Evolutionary conservation across 2,113 vertebrate genomes (phyloP), one percentile per base, ranked within the genome.

Genomic region (Ailurus styani): DNA sequence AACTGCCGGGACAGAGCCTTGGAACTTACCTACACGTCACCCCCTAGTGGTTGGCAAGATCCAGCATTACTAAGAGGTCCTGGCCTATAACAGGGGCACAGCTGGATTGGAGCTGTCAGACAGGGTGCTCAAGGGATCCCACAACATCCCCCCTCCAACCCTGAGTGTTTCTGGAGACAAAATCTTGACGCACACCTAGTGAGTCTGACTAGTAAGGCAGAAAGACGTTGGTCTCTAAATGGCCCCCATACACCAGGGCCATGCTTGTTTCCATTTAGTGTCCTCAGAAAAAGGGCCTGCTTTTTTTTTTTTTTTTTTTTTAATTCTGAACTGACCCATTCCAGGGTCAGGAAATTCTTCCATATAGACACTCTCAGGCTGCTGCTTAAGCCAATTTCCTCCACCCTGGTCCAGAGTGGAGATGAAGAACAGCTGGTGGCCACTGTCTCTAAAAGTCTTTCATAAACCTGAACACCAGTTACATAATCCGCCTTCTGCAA

Each of bases 371-470:
- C 54, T 72, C 93, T 82, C 52, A 37, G 93, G 88, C 93, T 77
- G 13, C 85, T 40, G 55, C 25, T 29, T 40, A 45, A 64, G 85
- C 87, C 85, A 91, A n/a, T 85, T 96, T 91, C 88, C 57, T 95
- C 82, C 57, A 89, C n/a, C 77, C 62, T 7, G 1, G 31, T 86
- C 77, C 91, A 85, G 70, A 81, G 68, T 2, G 52, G 34, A 94
- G 97, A 96, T 52, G 54, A 86, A 84, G n/a, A 93, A 79, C 96
- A 98, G 91, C 96, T 91, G 93, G 97, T 78, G 86, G 52, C 78
- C 93, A 90, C 82, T 7, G 12, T 62, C 57, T 75, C 60, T 12
- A 75, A 94, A 87, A 42, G 23, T 17, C 82, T 95, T 77, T 86
- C 50, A 66, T 72, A 85, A 86, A 96, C 93, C 90, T 89, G 93